Evolutionary conservation across 2,888 invertebrate genomes (phyloP), one percentile per base, ranked within the genome.

Genomic region (Drosophila suboccidentalis): DNA sequence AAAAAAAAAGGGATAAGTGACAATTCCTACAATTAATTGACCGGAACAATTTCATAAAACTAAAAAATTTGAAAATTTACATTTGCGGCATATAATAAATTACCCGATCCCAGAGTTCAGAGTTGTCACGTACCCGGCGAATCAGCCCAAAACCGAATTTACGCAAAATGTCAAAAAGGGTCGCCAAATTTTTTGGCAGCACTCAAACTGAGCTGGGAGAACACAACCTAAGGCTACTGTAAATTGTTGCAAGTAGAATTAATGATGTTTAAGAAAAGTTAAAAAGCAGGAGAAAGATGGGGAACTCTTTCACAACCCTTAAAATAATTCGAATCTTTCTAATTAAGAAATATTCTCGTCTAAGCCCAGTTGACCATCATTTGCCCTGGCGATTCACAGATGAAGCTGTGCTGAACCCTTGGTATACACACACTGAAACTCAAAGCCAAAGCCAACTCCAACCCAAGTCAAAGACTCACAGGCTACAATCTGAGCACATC

Each of bases 1-100:
- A 3, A 44, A 63, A 58, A 63, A 58, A 46, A 46, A 50, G 22
- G 60, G 65, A 54, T 47, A 78, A 78, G 64, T 74, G 77, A 73
- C 78, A 83, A 90, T 90, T 91, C 80, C 78, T 76, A 76, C 78
- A 89, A 81, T 91, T 91, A 91, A 91, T 91, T 91, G 91, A 89
- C 85, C 89, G 85, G 85, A 91, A 91, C 86, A 82, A 89, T 91
- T 87, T 90, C 89, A 89, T 89, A 90, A 90, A 89, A 89, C 80
- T 80, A 75, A 82, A 82, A 82, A 83, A 84, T 71, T 65, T 58
- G 72, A 68, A 63, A 72, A 84, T 83, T 73, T 72, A 65, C 75
- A 66, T 66, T 67, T 65, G 61, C 53, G 64, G 75, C 70, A 61
- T 53, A 75, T 76, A 81, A 89, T 91, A 90, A 91, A 91, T 91